Evolutionary conservation across 2,113 vertebrate species (phyloP), one percentile per base, ranked within the genome.

Genomic region (Eptesicus fuscus): DNA sequence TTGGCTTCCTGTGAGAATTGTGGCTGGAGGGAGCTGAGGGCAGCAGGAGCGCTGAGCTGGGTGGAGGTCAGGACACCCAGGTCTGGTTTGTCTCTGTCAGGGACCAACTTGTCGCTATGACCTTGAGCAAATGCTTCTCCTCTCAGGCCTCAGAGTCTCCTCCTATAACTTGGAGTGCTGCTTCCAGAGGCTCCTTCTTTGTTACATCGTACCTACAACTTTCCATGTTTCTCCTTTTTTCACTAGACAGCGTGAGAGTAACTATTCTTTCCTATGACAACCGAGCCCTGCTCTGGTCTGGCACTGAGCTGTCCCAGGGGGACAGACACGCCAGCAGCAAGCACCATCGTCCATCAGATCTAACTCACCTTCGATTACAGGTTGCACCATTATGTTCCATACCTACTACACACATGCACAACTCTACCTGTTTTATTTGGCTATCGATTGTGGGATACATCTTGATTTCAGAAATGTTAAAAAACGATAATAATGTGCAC

Each of bases 391-490:
- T 67, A 28, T 18, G n/a, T 80, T 80, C 32, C 7, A 9, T 42
- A 53, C n/a, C 25, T 53, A 53, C 53, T 18, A 10, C 80, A 77
- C 13, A 49, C 49, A 86, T 37, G 9, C 47, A 86, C n/a, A 42
- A 9, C 20, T 88, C 77, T 16, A 28, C 28, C 11, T 85, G 7
- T 28, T 53, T 76, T 37, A 30, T 69, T 83, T 28, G 53, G 4
- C 56, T 53, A 4, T 77, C 35, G 44, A 8, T n/a, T 89, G 25
- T 80, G 23, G 69, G 32, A 13, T 63, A 23, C 12, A 86, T 61
- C 7, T 9, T 83, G 25, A 87, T 83, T 89, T 87, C 59, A 84
- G 82, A 84, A 90, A 85, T 71, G 74, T n/a, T 59, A 23, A 53
- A 85, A 76, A 69, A 56, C 67, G 56, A 37, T 9, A 61, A 35